Base-by-base conservation (phyloP, 2,888 invertebrate species). In the Microctonus hyperodae region DNA sequence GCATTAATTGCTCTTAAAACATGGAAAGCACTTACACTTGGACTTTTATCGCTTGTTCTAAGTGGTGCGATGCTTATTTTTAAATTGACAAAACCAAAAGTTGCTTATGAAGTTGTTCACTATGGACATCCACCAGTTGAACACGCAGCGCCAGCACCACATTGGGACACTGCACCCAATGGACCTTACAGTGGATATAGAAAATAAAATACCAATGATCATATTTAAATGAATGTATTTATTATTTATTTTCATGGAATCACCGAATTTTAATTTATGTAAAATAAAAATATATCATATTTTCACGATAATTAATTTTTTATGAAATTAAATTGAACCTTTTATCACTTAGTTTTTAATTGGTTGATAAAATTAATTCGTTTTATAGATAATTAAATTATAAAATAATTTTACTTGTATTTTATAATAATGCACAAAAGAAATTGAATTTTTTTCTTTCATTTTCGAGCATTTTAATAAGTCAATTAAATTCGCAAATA, bases 21-120 rank as follows among this genome's bases (percentile, higher is more conserved):
- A 16, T 95, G 95, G 95, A 95, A 95, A 83, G 95, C 95, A 50
- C 86, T 94, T 75, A 94, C 95, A 9, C 87, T 95, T 73, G 94
- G 94, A 69, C 89, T 95, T 4, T 88, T 95, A 69, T 94, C 94
- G 2, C 85, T 95, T 79, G 94, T 94, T 25, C 86, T 94, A 55
- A 93, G 94, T 72, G 94, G 92, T 72, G 94, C 94, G 67, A 88
- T 94, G 88, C 88, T 94, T 61, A 92, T 95, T 82, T 94, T 94
- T 86, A 94, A 93, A 85, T 89, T 94, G 81, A 91, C 94, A 74
- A 94, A 94, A 80, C 94, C 94, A 66, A 94, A 94, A 86, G 91
- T 93, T 72, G 94, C 93, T 85, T 94, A 94, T 80, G 94, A 95
- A 86, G 93, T 94, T 58, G 91, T 94, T 74, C 94, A 94, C 83